Evolutionary conservation across 92 coral and sea anemone genomes (phyloP).

Genomic region (Actinernus sp.): DNA sequence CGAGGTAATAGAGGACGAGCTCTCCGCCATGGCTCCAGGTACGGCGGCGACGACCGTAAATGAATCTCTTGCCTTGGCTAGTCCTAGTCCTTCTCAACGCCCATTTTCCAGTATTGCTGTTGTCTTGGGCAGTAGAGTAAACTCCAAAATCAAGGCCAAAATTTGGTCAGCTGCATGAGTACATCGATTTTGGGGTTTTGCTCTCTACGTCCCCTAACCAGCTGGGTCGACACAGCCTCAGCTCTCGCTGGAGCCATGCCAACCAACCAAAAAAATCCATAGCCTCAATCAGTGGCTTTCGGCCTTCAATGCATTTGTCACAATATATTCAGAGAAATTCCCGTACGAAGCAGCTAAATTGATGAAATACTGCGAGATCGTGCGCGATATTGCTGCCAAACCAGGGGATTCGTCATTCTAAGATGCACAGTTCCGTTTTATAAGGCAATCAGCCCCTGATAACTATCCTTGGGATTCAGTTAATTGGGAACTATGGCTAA

Average conservation of each 20-base stretch:
- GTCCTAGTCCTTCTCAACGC: too few relatives aligned
- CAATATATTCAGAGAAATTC: conserved; percentile 8
- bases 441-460: conserved; percentile 36
- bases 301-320: conserved; percentile 28
- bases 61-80: too few relatives aligned
- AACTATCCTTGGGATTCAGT: conserved; percentile 23
- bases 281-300: conserved; percentile 27
- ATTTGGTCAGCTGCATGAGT: conserved; percentile 14
- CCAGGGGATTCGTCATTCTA: conserved; percentile 33
- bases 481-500: conserved; percentile 46
- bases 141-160: conserved; percentile 6
- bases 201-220: background rate
- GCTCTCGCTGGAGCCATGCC: conserved; percentile 24
- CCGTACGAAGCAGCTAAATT: conserved; percentile 11
- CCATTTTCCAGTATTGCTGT: background rate
- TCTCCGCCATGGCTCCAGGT: background rate
- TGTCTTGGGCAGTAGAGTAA: background rate
- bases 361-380: conserved; percentile 40
- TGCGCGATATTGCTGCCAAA: conserved; percentile 9
- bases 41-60: too few relatives aligned
- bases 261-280: conserved; percentile 14
- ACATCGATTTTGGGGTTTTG: background rate
- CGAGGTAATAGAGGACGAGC: background rate
- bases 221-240: too few relatives aligned
- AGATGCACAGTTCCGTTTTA: conserved; percentile 31